Evolutionary conservation across 2,797 vertebrate species (phyloP).

Genomic region (Poecilia picta): DNA sequence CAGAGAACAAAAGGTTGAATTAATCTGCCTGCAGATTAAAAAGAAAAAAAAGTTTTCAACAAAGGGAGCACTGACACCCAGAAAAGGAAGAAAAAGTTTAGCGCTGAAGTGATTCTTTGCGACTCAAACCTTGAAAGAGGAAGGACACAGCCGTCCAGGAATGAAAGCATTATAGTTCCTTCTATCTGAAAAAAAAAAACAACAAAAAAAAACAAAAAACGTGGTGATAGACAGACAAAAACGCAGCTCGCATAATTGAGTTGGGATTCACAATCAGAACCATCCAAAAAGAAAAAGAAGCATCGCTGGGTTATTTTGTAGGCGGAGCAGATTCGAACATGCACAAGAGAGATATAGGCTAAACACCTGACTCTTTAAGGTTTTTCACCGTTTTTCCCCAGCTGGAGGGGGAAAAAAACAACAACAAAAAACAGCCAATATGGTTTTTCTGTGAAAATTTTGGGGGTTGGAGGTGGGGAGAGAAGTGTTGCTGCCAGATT

Average conservation of each 20-base stretch:
- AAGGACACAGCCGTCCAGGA: conserved; percentile 11
- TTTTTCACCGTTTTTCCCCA: conserved; percentile 54
- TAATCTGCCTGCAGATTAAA: conserved; percentile 61
- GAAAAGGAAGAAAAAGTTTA: conserved; percentile 41
- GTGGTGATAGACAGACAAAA: conserved; percentile 32
- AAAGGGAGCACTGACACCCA: conserved; percentile 47
- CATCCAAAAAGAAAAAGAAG: conserved; percentile 14
- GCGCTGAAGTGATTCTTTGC: conserved; percentile 27
- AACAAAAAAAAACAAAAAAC: not conserved
- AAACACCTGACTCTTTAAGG: conserved; percentile 52
- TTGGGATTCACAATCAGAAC: conserved; percentile 23
- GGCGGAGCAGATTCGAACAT: conserved; percentile 14
- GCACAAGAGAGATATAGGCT: conserved; percentile 34
- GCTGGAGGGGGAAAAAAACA: conserved; percentile 19
- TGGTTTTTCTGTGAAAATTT: conserved; percentile 69
- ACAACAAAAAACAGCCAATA: conserved; percentile 52
- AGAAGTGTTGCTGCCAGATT: conserved; percentile 98
- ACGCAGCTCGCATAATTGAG: conserved; percentile 28
- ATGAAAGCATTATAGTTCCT: conserved; percentile 13
- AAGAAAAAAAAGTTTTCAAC: conserved; percentile 55
- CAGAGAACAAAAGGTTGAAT: conserved; percentile 66
- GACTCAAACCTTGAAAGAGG: conserved; percentile 29
- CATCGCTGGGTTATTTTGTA: conserved; percentile 16
- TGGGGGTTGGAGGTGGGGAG: conserved; percentile 82
- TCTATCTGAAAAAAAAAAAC: not conserved